Base-by-base conservation (phyloP, 2,888 invertebrate species). In the Chrysomela aeneicollis region DNA sequence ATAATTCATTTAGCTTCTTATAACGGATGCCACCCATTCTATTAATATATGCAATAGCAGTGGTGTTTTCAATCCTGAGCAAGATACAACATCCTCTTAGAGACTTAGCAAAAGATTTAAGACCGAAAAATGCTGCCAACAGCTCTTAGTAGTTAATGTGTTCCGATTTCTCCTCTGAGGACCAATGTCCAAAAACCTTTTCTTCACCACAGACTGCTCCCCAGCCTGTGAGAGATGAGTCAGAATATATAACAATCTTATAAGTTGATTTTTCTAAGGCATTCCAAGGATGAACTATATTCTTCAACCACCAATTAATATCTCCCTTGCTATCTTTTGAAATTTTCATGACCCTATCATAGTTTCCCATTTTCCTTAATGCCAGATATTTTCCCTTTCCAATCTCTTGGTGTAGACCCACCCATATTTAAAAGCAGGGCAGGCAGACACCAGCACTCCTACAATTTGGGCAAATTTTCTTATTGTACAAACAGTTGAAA, bases 31-130 rank as follows among this genome's bases (percentile, higher is more conserved):
- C 22, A 2, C 26, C 49, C 47, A 59, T 59, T 19, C 58, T 37
- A 17, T 46, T 58, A 12, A 58, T 42, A 47, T 30, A 58, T 6
- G 58, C 9, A 1, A 58, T 21, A 12, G 49, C 59, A 26, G 59
- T 59, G 0, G 50, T 59, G 30, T 59, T 59, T 21, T 59, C 59
- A 47, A 46, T 8, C 9, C 59, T n/a, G 10, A 57, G 46, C n/a
- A 57, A 12, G 18, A 57, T 46, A 22, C 46, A 19, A 21, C 57
- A 42, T 8, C 42, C 26, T 19, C 22, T 57, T 2, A 46, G 12
- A 15, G 4, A 1, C 21, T 46, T 57, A 3, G 46, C 37, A 42
- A 42, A 57, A 21, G 12, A 57, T 57, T 57, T 57, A 15, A 57
- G 21, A 4, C 46, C 46, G 17, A 12, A 42, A 8, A 57, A 57